Base-by-base conservation (phyloP, 2,888 invertebrate species). In the Malacosoma neustria region DNA sequence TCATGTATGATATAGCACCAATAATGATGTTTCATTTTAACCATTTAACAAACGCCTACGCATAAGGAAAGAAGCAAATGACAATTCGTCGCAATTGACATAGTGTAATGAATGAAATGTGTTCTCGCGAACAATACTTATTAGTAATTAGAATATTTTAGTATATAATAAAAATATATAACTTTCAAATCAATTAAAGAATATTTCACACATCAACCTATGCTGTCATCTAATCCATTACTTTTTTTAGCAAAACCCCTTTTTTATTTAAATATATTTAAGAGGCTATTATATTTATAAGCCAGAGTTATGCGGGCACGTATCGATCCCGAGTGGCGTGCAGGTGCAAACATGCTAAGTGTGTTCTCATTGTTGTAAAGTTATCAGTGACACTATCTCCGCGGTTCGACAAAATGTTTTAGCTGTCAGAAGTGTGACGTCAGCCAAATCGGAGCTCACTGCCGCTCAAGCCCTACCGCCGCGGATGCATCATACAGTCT, bases 281-380 rank as follows among this genome's bases (percentile, higher is more conserved):
- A 52, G 49, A 53, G 48, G 40, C 42, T 33, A 37, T 40, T 51
- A 51, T 58, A 54, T 61, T 48, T 54, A 43, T 42, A 33, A 34
- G 43, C 42, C 37, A 50, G 64, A 66, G 61, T 67, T 70, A 73
- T 72, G 71, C 68, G 70, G 72, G 69, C 55, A 49, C 51, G 58
- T 68, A 77, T 80, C 68, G 66, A 70, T 72, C 68, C 68, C 57
- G 51, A 57, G 47, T 52, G 65, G 63, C 64, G 72, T 54, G 84
- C 85, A 85, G 85, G 85, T 85, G 85, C 82, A 84, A 84, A 85
- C 82, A 82, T 79, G 80, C 73, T 82, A 85, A 85, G 82, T 85
- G 82, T 82, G 62, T 81, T 82, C 79, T 79, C 72, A 84, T 85
- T 84, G 82, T 85, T 81, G 72, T 80, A 79, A 80, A 70, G 70